phyloP scores from a whole-genome alignment of 2,113 vertebrate species.

The Syrmaticus mikado region DNA sequence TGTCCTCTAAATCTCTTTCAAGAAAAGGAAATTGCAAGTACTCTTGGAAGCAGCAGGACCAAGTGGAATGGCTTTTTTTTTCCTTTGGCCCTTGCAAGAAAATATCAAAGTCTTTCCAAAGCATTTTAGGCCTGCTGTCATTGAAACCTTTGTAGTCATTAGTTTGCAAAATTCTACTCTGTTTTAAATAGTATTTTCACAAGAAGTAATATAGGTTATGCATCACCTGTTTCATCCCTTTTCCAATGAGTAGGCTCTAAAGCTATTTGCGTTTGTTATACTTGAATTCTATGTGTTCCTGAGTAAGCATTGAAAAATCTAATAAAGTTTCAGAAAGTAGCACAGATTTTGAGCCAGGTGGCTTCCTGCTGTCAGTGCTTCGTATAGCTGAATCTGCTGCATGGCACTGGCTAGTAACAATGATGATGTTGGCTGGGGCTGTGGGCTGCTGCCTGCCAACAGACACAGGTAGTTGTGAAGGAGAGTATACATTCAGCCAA shows the following conservation, averaged over 20 bases:
- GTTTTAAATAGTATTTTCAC: not conserved
- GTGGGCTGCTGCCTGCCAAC: not conserved
- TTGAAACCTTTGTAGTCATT: not conserved
- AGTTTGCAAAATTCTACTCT: conserved; percentile 29
- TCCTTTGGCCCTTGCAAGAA: not conserved
- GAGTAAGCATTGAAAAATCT: not conserved
- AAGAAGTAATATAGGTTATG: not conserved
- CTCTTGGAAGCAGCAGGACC: not conserved
- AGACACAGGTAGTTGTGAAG: not conserved
- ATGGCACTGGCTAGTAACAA: not conserved
- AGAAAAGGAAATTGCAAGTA: conserved; percentile 39
- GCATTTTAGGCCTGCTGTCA: not conserved
- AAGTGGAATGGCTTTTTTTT: not conserved
- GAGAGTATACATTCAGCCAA: not conserved
- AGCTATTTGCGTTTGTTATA: not conserved
- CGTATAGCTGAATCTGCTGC: not conserved
- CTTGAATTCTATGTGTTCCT: not conserved
- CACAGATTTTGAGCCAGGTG: not conserved
- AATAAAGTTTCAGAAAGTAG: not conserved
- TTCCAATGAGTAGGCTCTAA: not conserved
- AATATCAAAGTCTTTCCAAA: not conserved
- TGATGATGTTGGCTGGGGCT: not conserved
- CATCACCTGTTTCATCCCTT: not conserved
- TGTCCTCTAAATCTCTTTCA: conserved; percentile 42
- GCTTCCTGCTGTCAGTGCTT: not conserved